A percentile compares a stretch with the other conserved stretches of the same genome.
These are phyloP conservation scores for Natrix natrix DNA, from an alignment of 2,797 vertebrate species.

Conservation along the genomic window DNA sequence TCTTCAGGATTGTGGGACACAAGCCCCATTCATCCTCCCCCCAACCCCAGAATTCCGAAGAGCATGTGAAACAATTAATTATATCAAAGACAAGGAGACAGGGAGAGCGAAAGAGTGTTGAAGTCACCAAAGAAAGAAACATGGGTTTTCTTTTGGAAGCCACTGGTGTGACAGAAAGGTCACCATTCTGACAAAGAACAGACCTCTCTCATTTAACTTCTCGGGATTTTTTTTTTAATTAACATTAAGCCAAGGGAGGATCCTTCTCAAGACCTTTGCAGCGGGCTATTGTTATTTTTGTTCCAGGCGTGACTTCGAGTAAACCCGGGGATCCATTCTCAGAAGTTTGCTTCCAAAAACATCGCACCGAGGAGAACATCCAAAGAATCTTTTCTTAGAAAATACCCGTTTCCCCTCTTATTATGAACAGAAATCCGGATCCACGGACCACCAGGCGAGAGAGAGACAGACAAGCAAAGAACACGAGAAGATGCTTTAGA, in stretches of 20 bases:
- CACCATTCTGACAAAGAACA: constrained; percentile 61
- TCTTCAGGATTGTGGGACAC: constrained; percentile 65
- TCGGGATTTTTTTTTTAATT: constrained; percentile 54
- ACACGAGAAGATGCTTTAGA: neutral
- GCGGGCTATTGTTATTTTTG: constrained; percentile 7
- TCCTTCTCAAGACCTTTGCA: constrained; percentile 56
- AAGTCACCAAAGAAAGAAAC: constrained; percentile 58
- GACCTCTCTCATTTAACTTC: constrained; percentile 68
- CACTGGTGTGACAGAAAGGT: constrained; percentile 60
- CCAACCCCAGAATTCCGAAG: constrained; percentile 57
- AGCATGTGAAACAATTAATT: constrained; percentile 63
- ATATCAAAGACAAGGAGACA: constrained; percentile 52
- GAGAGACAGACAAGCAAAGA: neutral
- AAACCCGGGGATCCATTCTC: neutral
- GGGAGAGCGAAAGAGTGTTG: neutral
- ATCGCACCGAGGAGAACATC: neutral
- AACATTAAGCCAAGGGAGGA: constrained; percentile 43
- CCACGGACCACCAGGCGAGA: neutral
- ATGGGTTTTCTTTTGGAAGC: constrained; percentile 49
- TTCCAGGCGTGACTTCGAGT: neutral
- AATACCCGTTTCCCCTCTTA: neutral
- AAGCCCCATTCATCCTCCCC: constrained; percentile 57
- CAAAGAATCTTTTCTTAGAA: neutral
- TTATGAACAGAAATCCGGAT: neutral
- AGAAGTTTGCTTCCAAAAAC: neutral